Base-by-base conservation (phyloP, 2,797 vertebrate genomes). In the Cryptoprocta ferox region DNA sequence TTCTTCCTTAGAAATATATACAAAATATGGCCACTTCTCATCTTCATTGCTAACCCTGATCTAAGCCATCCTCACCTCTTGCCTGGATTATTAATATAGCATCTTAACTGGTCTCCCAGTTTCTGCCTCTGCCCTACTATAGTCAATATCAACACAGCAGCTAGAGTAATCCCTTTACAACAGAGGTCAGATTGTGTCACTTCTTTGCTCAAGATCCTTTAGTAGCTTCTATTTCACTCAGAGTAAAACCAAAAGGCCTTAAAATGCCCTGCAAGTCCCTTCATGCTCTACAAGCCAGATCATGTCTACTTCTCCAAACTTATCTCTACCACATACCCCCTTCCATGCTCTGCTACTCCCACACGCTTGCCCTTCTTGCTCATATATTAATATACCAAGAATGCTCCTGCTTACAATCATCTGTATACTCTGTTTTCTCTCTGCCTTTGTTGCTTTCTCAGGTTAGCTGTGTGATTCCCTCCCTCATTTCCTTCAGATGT, bases 191-290 rank as follows among this genome's bases (percentile, higher is more conserved):
- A 63, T 32, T 32, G 32, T 18, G 37, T 50, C 70, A 35, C 15
- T 53, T 85, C 24, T 79, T 91, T 70, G 63, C 66, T 95, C 91
- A 80, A n/a, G 75, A 95, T 28, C 30, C 68, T 85, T 83, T 30
- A 39, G 0, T 35, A n/a, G 13, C 37, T 91, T n/a, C 19, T 3
- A 7, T 48, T 24, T 75, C n/a, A 39, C 32, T 50, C 59, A 35
- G 65, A 42, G 42, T 70, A 37, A 89, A 93, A 48, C 48, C 39
- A 30, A 61, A 81, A 84, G 32, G 6, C 42, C n/a, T 89, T 78
- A 76, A 70, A 79, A 94, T 83, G 61, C 0, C 70, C 37, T 32
- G 14, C 21, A 53, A 37, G 45, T 15, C 9, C 35, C 32, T 30
- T 53, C 16, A 18, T 24, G 45, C 59, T 65, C 56, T 86, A 3